These are phyloP conservation scores for Catharus minimus DNA, from an alignment of 2,113 vertebrate species.

Conservation along the genomic window DNA sequence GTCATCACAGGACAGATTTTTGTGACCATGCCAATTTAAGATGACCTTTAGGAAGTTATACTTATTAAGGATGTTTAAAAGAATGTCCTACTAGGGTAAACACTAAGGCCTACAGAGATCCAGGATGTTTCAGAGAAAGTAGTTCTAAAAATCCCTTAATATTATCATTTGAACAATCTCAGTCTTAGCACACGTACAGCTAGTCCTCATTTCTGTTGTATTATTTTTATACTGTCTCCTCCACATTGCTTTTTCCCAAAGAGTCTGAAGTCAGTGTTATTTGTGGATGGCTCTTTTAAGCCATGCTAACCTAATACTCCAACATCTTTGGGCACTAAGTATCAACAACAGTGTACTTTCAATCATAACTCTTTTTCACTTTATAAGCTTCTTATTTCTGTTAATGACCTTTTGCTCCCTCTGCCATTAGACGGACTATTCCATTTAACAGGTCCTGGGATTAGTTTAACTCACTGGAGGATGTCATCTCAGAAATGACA, in stretches of 20 bases:
- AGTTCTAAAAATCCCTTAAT: neutral
- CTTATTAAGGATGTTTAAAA: neutral
- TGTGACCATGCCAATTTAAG: neutral
- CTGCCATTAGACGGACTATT: neutral
- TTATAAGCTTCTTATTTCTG: neutral
- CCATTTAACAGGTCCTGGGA: neutral
- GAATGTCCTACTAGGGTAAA: neutral
- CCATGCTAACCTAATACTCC: neutral
- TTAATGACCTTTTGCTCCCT: neutral
- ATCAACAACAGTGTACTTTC: neutral
- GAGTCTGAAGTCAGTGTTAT: neutral
- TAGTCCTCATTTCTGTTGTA: neutral
- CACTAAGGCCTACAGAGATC: neutral
- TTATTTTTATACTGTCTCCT: neutral
- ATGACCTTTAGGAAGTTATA: neutral
- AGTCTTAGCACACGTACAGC: neutral
- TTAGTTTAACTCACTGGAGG: neutral
- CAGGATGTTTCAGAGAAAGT: neutral
- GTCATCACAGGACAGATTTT: neutral
- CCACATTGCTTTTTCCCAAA: neutral
- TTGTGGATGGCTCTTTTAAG: neutral
- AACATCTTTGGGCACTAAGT: neutral
- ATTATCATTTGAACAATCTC: neutral
- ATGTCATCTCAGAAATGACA: neutral
- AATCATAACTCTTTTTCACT: neutral